phyloP scores from a whole-genome alignment of 2,113 vertebrate species.

The Alethe diademata region DNA sequence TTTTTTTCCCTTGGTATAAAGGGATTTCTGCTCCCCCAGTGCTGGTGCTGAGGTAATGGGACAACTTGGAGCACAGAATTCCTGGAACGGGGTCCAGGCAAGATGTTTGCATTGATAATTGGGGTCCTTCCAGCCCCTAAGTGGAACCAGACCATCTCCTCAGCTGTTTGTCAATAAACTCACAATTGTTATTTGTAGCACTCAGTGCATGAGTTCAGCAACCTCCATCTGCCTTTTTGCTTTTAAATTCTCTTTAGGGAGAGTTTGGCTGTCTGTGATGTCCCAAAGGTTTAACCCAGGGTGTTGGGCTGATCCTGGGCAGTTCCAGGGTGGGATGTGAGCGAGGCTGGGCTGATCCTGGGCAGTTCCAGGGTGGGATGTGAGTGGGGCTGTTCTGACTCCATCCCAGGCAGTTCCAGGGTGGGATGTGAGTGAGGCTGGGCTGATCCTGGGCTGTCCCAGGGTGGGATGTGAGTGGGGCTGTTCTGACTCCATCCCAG shows the following conservation, averaged over 20 bases:
- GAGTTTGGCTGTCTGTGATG: not conserved
- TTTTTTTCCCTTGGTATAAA: not conserved
- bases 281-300: not conserved
- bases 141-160: not conserved
- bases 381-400: too few relatives aligned
- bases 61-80: not conserved
- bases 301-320: too few relatives aligned
- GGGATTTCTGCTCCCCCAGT: not conserved
- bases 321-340: not conserved
- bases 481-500: too few relatives aligned
- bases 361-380: not conserved
- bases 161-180: not conserved
- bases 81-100: not conserved
- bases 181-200: not conserved
- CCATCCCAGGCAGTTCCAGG: too few relatives aligned
- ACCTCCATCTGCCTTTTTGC: not conserved
- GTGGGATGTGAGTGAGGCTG: not conserved
- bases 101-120: not conserved
- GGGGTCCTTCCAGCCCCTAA: conserved; percentile 18
- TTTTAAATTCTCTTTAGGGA: not conserved
- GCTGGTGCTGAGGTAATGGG: not conserved
- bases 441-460: not conserved
- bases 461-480: too few relatives aligned
- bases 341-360: not conserved
- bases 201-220: not conserved